Conservation (phyloP, 2,888 invertebrate species). For the Rutpela maculata region DNA sequence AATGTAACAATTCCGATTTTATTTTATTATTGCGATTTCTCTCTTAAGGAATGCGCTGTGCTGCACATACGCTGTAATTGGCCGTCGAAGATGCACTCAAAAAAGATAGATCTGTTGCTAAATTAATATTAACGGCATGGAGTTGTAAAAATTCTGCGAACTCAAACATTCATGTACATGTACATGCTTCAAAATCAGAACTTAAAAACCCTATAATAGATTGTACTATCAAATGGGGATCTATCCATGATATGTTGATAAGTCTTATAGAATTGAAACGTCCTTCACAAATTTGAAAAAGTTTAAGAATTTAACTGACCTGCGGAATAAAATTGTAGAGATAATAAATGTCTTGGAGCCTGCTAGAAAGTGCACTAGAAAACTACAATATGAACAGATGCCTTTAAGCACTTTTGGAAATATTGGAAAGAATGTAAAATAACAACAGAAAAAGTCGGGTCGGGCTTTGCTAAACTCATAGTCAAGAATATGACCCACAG, state of each 20-base stretch:
- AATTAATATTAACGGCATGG: constrained; percentile 16
- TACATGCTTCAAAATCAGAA: constrained; percentile 31
- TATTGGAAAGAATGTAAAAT: constrained; percentile 20
- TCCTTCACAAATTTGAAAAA: constrained; percentile 19
- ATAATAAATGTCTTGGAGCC: neutral
- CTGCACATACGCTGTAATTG: constrained; percentile 30
- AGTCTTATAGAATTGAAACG: constrained; percentile 14
- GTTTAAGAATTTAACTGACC: constrained; percentile 16
- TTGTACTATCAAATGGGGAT: constrained; percentile 29
- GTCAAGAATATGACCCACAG: constrained; percentile 18
- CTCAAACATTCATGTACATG: constrained; percentile 30
- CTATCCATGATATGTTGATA: constrained; percentile 28
- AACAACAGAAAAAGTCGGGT: constrained; percentile 20
- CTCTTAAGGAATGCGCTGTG: constrained; percentile 27
- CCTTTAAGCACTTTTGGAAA: constrained; percentile 5
- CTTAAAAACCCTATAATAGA: constrained; percentile 35
- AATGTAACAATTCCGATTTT: neutral
- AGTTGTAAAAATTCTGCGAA: constrained; percentile 27
- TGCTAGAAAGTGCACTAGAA: constrained; percentile 20
- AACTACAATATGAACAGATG: constrained; percentile 22
- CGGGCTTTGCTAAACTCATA: constrained; percentile 11
- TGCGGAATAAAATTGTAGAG: constrained; percentile 13
- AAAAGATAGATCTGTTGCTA: constrained; percentile 9
- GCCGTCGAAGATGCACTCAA: constrained; percentile 27
- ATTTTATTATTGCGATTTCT: neutral